These are phyloP conservation scores for Pandemis corylana DNA, from an alignment of 2,888 invertebrate species.

Conservation along the genomic window DNA sequence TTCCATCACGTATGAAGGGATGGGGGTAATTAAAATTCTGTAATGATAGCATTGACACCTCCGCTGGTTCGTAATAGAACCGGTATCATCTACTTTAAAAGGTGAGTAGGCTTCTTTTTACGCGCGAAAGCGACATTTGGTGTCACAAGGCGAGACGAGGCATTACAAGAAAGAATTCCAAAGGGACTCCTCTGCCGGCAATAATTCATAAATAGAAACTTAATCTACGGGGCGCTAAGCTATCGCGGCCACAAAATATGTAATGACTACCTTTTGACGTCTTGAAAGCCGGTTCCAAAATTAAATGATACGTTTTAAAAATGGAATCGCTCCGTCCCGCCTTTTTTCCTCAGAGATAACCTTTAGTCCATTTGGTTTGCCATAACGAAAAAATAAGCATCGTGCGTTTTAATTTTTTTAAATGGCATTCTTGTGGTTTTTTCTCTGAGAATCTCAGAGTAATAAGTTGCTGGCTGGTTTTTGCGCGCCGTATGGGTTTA, in stretches of 20 bases:
- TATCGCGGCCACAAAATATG: slow-evolving; percentile 78
- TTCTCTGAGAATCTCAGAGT: slow-evolving; percentile 74
- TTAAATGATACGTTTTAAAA: slow-evolving; percentile 85
- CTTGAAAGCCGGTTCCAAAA: slow-evolving; percentile 84
- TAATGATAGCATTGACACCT: slow-evolving; percentile 72
- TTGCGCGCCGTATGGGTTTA: slow-evolving; percentile 69
- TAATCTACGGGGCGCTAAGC: slow-evolving; percentile 74
- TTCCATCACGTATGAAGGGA: slow-evolving; percentile 74
- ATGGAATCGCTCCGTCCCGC: slow-evolving; percentile 84
- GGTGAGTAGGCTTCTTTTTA: slow-evolving; percentile 36
- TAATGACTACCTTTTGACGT: slow-evolving; percentile 85
- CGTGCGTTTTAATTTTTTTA: slow-evolving; percentile 83
- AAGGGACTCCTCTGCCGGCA: slow-evolving; percentile 47
- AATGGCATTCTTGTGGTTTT: slow-evolving; percentile 84
- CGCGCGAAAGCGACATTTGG: slow-evolving; percentile 45
- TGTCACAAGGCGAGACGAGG: slow-evolving; percentile 18
- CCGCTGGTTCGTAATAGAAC: slow-evolving; percentile 48
- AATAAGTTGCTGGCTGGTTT: slow-evolving; percentile 75
- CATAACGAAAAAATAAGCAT: slow-evolving; percentile 80
- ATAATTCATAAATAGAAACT: slow-evolving; percentile 67
- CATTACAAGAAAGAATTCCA: slow-evolving; percentile 25
- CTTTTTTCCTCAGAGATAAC: slow-evolving; percentile 83
- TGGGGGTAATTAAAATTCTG: slow-evolving; percentile 78
- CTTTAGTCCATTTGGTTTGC: slow-evolving; percentile 82
- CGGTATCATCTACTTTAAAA: slow-evolving; percentile 40